phyloP scores from a whole-genome alignment of 2,888 invertebrate species.

The Microctonus brassicae region DNA sequence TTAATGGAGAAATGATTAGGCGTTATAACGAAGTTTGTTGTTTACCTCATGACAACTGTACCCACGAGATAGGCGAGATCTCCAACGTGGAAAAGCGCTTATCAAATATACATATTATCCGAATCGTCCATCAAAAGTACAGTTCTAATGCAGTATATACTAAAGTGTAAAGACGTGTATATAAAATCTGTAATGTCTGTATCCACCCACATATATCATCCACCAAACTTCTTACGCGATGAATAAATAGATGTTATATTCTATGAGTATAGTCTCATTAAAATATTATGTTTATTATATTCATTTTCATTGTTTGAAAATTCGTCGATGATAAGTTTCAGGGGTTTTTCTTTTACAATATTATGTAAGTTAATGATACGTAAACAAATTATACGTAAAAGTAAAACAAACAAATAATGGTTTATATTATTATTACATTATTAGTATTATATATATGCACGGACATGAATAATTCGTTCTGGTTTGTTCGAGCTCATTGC shows the following conservation, averaged over 20 bases:
- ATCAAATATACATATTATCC: slow-evolving; percentile 17
- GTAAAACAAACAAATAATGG: too few relatives aligned
- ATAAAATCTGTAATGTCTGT: neutral
- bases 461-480: neutral
- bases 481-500: slow-evolving; percentile 1
- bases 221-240: neutral
- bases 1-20: slow-evolving; percentile 28
- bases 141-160: neutral
- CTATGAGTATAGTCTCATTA: too few relatives aligned
- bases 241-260: neutral
- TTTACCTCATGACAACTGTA: slow-evolving; percentile 15
- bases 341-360: too few relatives aligned
- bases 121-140: slow-evolving; percentile 25
- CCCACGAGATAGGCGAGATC: slow-evolving; percentile 17
- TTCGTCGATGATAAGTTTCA: too few relatives aligned
- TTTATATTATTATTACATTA: too few relatives aligned
- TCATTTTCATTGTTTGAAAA: too few relatives aligned
- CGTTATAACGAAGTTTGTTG: slow-evolving; percentile 33
- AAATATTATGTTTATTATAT: too few relatives aligned
- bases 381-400: too few relatives aligned
- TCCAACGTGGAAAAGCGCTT: slow-evolving; percentile 5
- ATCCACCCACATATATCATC: neutral
- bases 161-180: neutral
- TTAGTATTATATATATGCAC: neutral
- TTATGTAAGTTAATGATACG: too few relatives aligned